Evolutionary conservation across 2,888 invertebrate genomes (phyloP).

Genomic region (Malthinus flaveolus): DNA sequence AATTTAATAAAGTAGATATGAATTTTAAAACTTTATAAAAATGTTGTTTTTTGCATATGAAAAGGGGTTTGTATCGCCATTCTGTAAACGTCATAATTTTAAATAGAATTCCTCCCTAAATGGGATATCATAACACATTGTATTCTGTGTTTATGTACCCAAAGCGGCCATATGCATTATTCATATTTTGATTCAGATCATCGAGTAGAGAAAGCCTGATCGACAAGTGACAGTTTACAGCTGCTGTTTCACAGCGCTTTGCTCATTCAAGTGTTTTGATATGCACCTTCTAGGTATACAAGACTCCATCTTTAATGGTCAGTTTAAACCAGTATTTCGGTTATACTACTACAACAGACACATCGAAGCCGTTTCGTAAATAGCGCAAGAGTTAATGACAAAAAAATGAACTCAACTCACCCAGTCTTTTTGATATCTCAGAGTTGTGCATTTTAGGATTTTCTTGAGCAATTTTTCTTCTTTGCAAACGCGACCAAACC

Average conservation of each 20-base stretch:
- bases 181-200: constrained; percentile 51
- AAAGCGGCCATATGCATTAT: constrained; percentile 50
- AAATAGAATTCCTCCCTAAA: constrained; percentile 55
- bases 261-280: constrained; percentile 50
- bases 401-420: constrained; percentile 65
- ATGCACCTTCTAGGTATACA: constrained; percentile 36
- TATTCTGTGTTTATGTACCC: constrained; percentile 47
- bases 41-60: constrained; percentile 50
- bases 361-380: too few species aligned
- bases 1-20: constrained; percentile 43
- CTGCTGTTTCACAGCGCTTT: constrained; percentile 53
- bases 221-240: constrained; percentile 56
- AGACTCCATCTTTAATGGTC: constrained; percentile 36
- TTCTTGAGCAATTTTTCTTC: constrained; percentile 94
- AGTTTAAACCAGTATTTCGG: constrained; percentile 21
- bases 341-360: background rate
- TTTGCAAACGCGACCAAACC: constrained; percentile 94
- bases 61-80: constrained; percentile 45
- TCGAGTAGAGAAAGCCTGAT: constrained; percentile 47
- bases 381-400: background rate
- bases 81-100: constrained; percentile 55
- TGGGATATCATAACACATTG: constrained; percentile 53
- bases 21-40: constrained; percentile 49
- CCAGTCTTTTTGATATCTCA: constrained; percentile 91
- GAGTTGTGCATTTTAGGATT: constrained; percentile 99